Percentiles rank a stretch among this genome's conserved stretches.
phyloP scores from a whole-genome alignment of 1,140 invertebrate genomes.

The Cyrtorhinus lividipennis region DNA sequence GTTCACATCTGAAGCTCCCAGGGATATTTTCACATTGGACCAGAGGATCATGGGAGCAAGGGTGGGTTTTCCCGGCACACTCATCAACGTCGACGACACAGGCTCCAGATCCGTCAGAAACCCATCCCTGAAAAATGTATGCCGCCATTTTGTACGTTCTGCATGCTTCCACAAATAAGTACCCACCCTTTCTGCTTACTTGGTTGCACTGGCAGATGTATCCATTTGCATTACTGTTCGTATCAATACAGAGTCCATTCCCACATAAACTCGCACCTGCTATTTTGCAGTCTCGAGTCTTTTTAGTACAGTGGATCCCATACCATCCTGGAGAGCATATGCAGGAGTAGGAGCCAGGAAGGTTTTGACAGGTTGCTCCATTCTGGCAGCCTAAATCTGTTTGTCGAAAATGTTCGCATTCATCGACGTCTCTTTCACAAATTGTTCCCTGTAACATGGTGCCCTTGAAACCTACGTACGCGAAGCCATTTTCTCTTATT shows the following conservation, averaged over 20 bases:
- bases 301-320: slow-evolving; percentile 65
- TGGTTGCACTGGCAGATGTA: slow-evolving; percentile 65
- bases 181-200: too few species aligned
- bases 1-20: slow-evolving; percentile 69
- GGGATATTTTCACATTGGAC: slow-evolving; percentile 76
- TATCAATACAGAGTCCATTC: slow-evolving; percentile 63
- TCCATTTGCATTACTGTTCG: slow-evolving; percentile 37
- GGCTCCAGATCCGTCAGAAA: slow-evolving; percentile 23
- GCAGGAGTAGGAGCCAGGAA: slow-evolving; percentile 66
- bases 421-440: slow-evolving; percentile 72
- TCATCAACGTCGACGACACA: slow-evolving; percentile 79
- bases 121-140: background rate
- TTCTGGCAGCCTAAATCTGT: slow-evolving; percentile 92
- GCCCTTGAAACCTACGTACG: background rate
- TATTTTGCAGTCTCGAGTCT: slow-evolving; percentile 52
- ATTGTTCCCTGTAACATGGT: slow-evolving; percentile 39
- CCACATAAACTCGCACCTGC: slow-evolving; percentile 67
- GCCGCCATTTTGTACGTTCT: too few species aligned
- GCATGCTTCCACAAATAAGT: too few species aligned
- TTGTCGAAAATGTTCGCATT: slow-evolving; percentile 61
- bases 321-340: slow-evolving; percentile 56
- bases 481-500: background rate
- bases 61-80: slow-evolving; percentile 48
- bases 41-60: slow-evolving; percentile 63
- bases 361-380: slow-evolving; percentile 71